phyloP scores from a whole-genome alignment of 2,888 invertebrate species.

The Parnassius apollo region DNA sequence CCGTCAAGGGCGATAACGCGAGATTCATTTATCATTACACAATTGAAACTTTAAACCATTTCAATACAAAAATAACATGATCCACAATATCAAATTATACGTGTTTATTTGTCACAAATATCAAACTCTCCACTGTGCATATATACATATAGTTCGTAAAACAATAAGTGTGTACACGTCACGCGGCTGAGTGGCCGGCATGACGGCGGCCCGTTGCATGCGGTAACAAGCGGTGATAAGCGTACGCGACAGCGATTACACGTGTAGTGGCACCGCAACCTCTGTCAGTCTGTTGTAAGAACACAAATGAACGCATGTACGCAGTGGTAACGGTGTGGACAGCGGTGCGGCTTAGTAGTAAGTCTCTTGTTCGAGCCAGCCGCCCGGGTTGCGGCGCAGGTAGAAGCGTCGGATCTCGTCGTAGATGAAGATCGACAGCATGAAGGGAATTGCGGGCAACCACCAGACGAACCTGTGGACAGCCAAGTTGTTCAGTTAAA shows the following conservation, averaged over 20 bases:
- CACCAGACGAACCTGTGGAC: conserved; percentile 96
- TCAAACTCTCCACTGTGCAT: conserved; percentile 70
- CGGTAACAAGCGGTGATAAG: conserved; percentile 75
- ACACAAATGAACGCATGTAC: conserved; percentile 73
- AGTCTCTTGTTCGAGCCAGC: conserved; percentile 99
- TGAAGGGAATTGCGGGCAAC: conserved; percentile 99
- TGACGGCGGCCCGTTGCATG: conserved; percentile 43
- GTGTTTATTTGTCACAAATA: conserved; percentile 67
- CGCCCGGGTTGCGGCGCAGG: conserved; percentile 98
- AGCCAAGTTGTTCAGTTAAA: neutral
- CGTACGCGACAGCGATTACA: conserved; percentile 73
- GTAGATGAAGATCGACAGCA: conserved; percentile 98
- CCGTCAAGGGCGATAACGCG: conserved; percentile 30
- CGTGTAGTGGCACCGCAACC: conserved; percentile 65
- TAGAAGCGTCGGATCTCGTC: conserved; percentile 99
- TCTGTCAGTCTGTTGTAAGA: conserved; percentile 67
- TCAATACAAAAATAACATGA: conserved; percentile 73
- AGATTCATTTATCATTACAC: conserved; percentile 26
- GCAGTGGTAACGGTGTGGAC: conserved; percentile 68
- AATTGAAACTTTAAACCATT: conserved; percentile 48
- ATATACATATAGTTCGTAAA: conserved; percentile 72
- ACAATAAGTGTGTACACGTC: conserved; percentile 25
- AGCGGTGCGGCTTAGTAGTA: conserved; percentile 89
- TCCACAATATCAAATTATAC: conserved; percentile 61
- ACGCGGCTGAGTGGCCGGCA: conserved; percentile 34